Evolutionary conservation across 1,140 invertebrate genomes (phyloP), one percentile per base, ranked within the genome.

Genomic region (Plutomurus gul): DNA sequence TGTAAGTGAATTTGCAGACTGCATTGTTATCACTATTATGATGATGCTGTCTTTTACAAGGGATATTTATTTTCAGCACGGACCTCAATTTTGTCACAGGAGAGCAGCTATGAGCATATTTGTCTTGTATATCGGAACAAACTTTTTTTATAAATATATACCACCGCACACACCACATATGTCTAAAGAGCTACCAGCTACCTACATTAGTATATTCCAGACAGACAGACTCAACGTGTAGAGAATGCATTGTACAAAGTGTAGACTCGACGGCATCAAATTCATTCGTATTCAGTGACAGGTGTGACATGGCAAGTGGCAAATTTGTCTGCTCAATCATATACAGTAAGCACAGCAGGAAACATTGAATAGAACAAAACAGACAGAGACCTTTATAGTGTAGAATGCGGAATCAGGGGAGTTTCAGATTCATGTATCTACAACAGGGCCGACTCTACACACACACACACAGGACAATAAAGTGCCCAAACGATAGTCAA

Each of bases 261-360:
- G 25, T 25, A 56, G 13, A 27, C 56, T n/a, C 56, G n/a, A n/a
- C 36, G 56, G 56, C 56, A 65, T 65, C 56, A 65, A 65, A 65
- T 65, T 65, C 56, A 72, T 72, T 72, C 36, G 70, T 72, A 72
- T 72, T 72, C 70, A 43, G 77, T 79, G 77, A 79, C 77, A 79
- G 77, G 77, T 79, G 77, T 79, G 77, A 75, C 30, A 37, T 74
- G 65, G 77, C 77, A 78, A 78, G 77, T 79, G 77, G 77, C 33
- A 79, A 74, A 79, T 79, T 77, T 79, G 70, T 39, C 72, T 75
- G 37, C 27, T 76, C 75, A 60, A 51, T 77, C 65, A 70, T 47
- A 36, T 47, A 77, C 49, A 33, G 77, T 43, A 71, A 30, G 51
- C 73, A 46, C 51, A 75, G 74, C 47, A 75, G 65, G 78, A 60